Percentiles rank a stretch among this genome's conserved stretches.
Evolutionary conservation across 1,140 invertebrate species (phyloP).

Genomic region (Calliphora vicina): DNA sequence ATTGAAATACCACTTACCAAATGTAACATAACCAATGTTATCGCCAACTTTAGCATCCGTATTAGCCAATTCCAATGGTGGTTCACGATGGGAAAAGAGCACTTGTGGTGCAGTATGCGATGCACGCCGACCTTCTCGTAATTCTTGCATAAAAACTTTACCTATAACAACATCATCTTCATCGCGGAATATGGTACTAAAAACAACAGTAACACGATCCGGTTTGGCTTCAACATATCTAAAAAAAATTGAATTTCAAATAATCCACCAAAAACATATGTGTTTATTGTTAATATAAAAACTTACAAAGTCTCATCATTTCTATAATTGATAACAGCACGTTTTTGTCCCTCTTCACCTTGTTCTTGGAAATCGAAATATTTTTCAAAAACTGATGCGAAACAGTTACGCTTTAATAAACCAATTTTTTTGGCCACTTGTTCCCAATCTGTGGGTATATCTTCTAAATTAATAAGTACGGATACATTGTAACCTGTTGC

Average conservation of each 20-base stretch:
- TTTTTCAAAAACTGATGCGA: constrained; percentile 99
- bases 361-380: constrained; percentile 98
- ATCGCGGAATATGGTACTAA: constrained; percentile 98
- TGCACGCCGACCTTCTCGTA: constrained; percentile 96
- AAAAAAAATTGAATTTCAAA: constrained; percentile 42
- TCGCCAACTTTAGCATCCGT: constrained; percentile 94
- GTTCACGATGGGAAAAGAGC: constrained; percentile 94
- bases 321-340: constrained; percentile 97
- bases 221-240: constrained; percentile 97
- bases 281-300: background rate
- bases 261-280: background rate
- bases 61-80: constrained; percentile 92
- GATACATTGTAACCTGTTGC: constrained; percentile 91
- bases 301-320: constrained; percentile 98
- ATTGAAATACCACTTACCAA: constrained; percentile 73
- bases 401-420: constrained; percentile 96
- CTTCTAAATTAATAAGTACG: constrained; percentile 91
- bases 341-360: constrained; percentile 87
- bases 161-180: constrained; percentile 98
- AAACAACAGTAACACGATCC: constrained; percentile 98
- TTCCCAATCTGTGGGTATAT: constrained; percentile 90
- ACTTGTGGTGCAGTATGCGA: constrained; percentile 94
- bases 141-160: constrained; percentile 98
- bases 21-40: constrained; percentile 99
- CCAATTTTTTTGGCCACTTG: constrained; percentile 90